Evolutionary conservation across 2,888 invertebrate species (phyloP), one percentile per base, ranked within the genome.

Genomic region (Frankliniella fusca): DNA sequence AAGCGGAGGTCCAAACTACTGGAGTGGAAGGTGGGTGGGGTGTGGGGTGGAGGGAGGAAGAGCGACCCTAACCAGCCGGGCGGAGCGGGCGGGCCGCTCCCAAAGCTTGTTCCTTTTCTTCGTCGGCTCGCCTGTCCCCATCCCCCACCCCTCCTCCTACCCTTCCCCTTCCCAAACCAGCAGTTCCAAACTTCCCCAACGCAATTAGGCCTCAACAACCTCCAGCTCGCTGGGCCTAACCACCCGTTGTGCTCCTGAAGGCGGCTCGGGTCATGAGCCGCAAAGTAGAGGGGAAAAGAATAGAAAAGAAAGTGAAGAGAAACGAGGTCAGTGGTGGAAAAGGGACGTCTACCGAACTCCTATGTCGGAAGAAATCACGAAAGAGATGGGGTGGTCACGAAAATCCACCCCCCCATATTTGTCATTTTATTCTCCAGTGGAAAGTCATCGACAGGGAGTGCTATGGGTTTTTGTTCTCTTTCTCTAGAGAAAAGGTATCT

Each of bases 171-270:
- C 61, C 61, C 61, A 5, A 61, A 7, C 61, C 61, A 18, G 61
- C 18, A 61, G 61, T 61, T n/a, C 61, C 61, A 61, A 61, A 61
- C 61, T 61, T 61, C n/a, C 61, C 61, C 18, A 61, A 61, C 61
- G 61, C 61, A 61, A 61, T 61, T 61, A 61, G 61, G 61, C 61
- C n/a, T n/a, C 61, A 61, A 61, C 61, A 61, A 61, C 20, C 61
- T 54, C 8, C 54, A 18, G 61, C 61, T 18, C 3, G 61, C 15
- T 1, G 61, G 18, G 38, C 38, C 38, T 38, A 38, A 38, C 38
- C 38, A 38, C 38, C 38, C 38, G 38, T 38, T 38, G 38, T 38
- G 38, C 38, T 38, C 38, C 38, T 38, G 38, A 5, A 38, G 38
- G 38, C 38, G 38, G 38, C 38, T 38, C 38, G 38, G 38, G 38